Base-by-base conservation (phyloP, 2,113 vertebrate species). In the Psephotus haematonotus region DNA sequence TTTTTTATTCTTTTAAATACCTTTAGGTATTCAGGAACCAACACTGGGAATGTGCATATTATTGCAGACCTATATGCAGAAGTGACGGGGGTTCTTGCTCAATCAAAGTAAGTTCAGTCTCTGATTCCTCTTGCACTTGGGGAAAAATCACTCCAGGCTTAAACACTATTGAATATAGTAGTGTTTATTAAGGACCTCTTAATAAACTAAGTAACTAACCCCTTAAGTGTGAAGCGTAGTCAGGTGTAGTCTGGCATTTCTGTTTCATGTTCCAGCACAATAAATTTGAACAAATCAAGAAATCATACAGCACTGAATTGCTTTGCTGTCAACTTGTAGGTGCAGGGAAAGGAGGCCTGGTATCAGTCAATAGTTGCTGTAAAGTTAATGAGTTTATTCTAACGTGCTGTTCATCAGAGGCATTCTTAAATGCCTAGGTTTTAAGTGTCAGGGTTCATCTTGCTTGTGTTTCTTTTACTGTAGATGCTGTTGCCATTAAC, bases 11-110 rank as follows among this genome's bases (percentile, higher is more conserved):
- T 24, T 22, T 44, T 60, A 22, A 24, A 46, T 50, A 13, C 18
- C 43, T 92, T 84, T 92, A 99, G 99, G 97, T 99, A 99, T 98
- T 99, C 99, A 97, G 99, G 99, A 98, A 99, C 99, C 97, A 99
- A 99, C 98, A 99, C 99, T 98, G 99, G 99, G 96, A 99, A 99
- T 78, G 99, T 99, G 95, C 99, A 99, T 98, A 98, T 99, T 98
- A 99, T 99, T 94, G 99, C 99, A 96, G 99, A 99, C 96, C 98
- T 99, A 90, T 99, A 99, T 82, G 99, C 99, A 71, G 99, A 99
- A 98, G 99, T 99, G 95, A 99, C 99, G 81, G 99, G 99, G 35
- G 98, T 99, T 97, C 99, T 99, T 93, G 99, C 99, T 91, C 99
- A 99, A 70, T 99, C 99, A 86, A 99, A 99, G 99, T 99, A 98